Evolutionary conservation across 2,888 invertebrate genomes (phyloP).

Genomic region (Leptinotarsa tumamoca): DNA sequence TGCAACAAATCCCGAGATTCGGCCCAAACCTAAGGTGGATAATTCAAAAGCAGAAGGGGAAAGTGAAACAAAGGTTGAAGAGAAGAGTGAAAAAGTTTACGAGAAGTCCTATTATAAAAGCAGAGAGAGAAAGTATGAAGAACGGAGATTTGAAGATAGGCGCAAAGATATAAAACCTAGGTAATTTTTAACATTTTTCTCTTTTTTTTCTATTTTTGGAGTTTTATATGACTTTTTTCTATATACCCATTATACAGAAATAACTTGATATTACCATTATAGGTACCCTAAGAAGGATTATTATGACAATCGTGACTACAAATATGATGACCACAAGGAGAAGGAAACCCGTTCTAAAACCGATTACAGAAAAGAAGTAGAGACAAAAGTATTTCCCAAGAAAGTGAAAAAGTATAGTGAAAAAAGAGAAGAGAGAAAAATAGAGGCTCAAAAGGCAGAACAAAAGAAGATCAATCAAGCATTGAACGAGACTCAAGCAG

Average conservation of each 20-base stretch:
- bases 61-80: slow-evolving; percentile 26
- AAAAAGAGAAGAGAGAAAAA: slow-evolving; percentile 63
- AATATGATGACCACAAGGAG: slow-evolving; percentile 50
- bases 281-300: slow-evolving; percentile 57
- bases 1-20: slow-evolving; percentile 43
- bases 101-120: slow-evolving; percentile 54
- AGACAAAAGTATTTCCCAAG: slow-evolving; percentile 49
- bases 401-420: slow-evolving; percentile 65
- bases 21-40: slow-evolving; percentile 37
- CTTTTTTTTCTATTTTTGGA: no score
- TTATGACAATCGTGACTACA: slow-evolving; percentile 55
- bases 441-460: slow-evolving; percentile 61
- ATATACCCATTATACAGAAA: no score
- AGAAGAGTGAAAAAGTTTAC: slow-evolving; percentile 48
- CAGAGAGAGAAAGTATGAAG: slow-evolving; percentile 60
- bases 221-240: no score
- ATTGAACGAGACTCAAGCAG: slow-evolving; percentile 28
- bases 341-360: slow-evolving; percentile 48
- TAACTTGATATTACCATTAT: no score
- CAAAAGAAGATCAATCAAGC: slow-evolving; percentile 54
- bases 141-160: slow-evolving; percentile 59
- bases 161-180: slow-evolving; percentile 57
- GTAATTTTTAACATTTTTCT: neutral
- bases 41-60: slow-evolving; percentile 40
- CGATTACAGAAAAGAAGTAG: slow-evolving; percentile 49